A percentile compares a stretch with the other conserved stretches of the same genome.
phyloP scores from a whole-genome alignment of 2,888 invertebrate genomes.

The Andrena fulva region DNA sequence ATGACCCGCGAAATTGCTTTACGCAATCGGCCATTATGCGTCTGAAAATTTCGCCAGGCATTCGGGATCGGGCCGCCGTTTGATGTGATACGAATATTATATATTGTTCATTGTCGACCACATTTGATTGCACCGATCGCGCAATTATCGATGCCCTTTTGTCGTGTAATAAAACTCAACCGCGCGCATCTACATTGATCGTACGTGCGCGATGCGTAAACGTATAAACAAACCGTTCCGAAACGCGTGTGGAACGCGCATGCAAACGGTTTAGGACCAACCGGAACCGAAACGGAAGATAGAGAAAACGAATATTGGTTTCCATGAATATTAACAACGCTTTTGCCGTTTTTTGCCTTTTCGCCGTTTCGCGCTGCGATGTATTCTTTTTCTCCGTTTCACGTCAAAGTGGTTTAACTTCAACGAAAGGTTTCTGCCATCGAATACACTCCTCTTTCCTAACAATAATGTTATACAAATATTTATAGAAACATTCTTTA shows the following conservation, averaged over 20 bases:
- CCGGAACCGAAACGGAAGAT: background rate
- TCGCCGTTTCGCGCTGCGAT: background rate
- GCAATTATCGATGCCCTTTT: slow-evolving; percentile 70
- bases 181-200: slow-evolving; percentile 32
- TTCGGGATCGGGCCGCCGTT: slow-evolving; percentile 65
- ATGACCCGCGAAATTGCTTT: slow-evolving; percentile 80
- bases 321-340: slow-evolving; percentile 6
- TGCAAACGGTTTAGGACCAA: background rate
- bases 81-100: slow-evolving; percentile 78
- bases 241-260: slow-evolving; percentile 13
- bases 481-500: no score
- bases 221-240: slow-evolving; percentile 42
- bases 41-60: slow-evolving; percentile 72
- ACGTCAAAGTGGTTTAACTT: background rate
- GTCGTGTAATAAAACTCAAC: slow-evolving; percentile 62
- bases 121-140: slow-evolving; percentile 73
- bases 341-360: background rate
- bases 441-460: no score
- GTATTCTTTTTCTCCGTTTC: background rate
- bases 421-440: background rate
- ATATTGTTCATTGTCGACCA: slow-evolving; percentile 75
- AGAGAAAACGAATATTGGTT: slow-evolving; percentile 1
- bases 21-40: slow-evolving; percentile 78
- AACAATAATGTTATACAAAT: no score
- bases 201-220: slow-evolving; percentile 16